Base-by-base conservation (phyloP, 2,797 vertebrate species). In the Megaceryle alcyon region DNA sequence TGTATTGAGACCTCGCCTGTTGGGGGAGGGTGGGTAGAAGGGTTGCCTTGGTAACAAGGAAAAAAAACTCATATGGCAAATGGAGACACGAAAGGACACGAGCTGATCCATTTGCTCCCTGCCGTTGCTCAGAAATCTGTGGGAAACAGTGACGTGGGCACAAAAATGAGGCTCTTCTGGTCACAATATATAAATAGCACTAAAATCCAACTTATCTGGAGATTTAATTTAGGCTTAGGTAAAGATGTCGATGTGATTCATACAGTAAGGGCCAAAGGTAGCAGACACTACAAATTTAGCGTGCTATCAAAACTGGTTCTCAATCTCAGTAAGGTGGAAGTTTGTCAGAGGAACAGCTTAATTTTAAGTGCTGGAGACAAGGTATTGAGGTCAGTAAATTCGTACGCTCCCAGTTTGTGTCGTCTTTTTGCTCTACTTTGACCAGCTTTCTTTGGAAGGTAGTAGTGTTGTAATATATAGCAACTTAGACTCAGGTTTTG, bases 1-100 rank as follows among this genome's bases (percentile, higher is more conserved):
- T 94, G 88, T 93, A 94, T 23, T 57, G 70, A 92, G 90, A 59
- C 61, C 72, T 88, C 0, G 59, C 54, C 66, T 89, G 73, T 35
- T 39, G 37, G 20, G 29, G 22, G 33, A 19, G 82, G 49, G 85
- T 57, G 83, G 78, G 90, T 94, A 86, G 90, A 86, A 80, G 73
- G 51, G 95, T 96, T 96, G 95, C 95, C 96, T 90, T 95, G 90
- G 96, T 54, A 95, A 97, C 95, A n/a, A 71, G 3, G 60, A 63
- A 95, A 95, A 35, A 49, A 75, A 94, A 95, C 84, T 91, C 82
- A 79, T 86, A 76, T 2, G 43, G 83, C 83, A 88, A 96, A 93
- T n/a, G 92, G 56, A 90, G 80, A 88, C 44, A 31, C 20, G 25
- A 90, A 94, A 88, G 90, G 88, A 95, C 92, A 84, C 0, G 4